Percentiles rank a stretch among this genome's conserved stretches.
Conservation (phyloP, 2,888 invertebrate species). For the Ryuthela nishihirai region DNA sequence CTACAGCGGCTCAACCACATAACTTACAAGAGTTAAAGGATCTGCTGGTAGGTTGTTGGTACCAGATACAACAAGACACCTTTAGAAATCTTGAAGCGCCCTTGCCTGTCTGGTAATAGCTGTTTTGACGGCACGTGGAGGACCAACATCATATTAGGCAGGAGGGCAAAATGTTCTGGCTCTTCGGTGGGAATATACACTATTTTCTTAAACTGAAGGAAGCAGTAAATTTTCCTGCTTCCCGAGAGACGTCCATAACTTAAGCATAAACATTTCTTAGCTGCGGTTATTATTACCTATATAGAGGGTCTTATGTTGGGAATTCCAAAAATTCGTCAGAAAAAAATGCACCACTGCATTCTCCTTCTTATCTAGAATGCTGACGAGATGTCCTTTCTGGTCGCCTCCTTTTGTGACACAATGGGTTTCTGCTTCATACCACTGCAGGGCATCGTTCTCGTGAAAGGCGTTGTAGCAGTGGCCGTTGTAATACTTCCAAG, state of each 20-base stretch:
- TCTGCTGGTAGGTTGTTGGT: too few species aligned
- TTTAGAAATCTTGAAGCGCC: too few species aligned
- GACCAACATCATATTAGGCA: neutral
- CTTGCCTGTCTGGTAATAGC: too few species aligned
- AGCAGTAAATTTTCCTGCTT: too few species aligned
- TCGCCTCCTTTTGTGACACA: constrained; percentile 38
- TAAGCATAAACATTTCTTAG: neutral
- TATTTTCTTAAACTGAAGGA: neutral
- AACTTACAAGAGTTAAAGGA: too few species aligned
- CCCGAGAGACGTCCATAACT: neutral
- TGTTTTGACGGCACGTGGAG: too few species aligned
- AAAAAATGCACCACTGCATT: constrained; percentile 46
- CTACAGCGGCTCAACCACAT: too few species aligned
- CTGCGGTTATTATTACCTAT: constrained; percentile 41
- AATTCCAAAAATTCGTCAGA: constrained; percentile 44
- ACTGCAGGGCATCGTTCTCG: constrained; percentile 43
- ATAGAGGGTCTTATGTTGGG: constrained; percentile 43
- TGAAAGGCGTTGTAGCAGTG: constrained; percentile 44
- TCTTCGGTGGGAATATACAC: neutral
- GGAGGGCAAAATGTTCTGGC: neutral
- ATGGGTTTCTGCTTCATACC: constrained; percentile 44
- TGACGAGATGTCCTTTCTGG: constrained; percentile 46
- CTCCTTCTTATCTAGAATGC: constrained; percentile 45
- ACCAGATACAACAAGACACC: too few species aligned
- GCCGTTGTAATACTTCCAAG: constrained; percentile 44